phyloP scores from a whole-genome alignment of 2,888 invertebrate genomes.

The Tolmerus cingulatus region DNA sequence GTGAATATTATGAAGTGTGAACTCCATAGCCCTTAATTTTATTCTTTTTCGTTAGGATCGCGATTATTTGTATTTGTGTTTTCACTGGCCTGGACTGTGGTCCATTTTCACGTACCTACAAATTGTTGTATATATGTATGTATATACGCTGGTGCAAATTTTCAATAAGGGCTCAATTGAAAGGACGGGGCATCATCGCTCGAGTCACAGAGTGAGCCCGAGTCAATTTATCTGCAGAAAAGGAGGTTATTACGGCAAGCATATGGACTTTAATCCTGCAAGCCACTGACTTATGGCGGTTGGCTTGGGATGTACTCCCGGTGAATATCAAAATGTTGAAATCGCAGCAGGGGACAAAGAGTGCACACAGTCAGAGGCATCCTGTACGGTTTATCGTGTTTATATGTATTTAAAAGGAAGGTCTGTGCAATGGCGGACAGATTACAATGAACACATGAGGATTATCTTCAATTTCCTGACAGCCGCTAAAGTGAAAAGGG shows the following conservation, averaged over 20 bases:
- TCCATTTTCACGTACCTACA: not conserved
- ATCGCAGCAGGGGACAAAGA: not conserved
- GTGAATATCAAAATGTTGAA: not conserved
- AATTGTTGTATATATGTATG: not conserved
- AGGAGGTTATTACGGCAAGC: constrained; percentile 24
- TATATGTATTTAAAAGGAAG: not conserved
- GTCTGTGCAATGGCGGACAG: constrained; percentile 22
- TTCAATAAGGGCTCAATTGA: not conserved
- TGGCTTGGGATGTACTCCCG: not conserved
- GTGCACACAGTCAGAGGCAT: not conserved
- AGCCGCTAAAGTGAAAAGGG: constrained; percentile 8
- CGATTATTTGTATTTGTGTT: not conserved
- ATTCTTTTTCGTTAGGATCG: not conserved
- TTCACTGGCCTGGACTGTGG: not conserved
- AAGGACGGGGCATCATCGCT: not conserved
- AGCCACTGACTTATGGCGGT: constrained; percentile 39
- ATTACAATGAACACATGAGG: constrained; percentile 25
- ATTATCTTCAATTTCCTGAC: constrained; percentile 40
- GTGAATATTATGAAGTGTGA: not conserved
- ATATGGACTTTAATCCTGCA: constrained; percentile 37
- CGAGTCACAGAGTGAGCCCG: constrained; percentile 1
- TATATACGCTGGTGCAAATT: not conserved
- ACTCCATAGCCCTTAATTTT: not conserved
- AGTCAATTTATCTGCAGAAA: constrained; percentile 23
- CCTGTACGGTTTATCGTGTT: not conserved